Percentiles rank a stretch among this genome's conserved stretches.
phyloP scores from a whole-genome alignment of 2,888 invertebrate species.

The Mesorhabditis spiculigera region DNA sequence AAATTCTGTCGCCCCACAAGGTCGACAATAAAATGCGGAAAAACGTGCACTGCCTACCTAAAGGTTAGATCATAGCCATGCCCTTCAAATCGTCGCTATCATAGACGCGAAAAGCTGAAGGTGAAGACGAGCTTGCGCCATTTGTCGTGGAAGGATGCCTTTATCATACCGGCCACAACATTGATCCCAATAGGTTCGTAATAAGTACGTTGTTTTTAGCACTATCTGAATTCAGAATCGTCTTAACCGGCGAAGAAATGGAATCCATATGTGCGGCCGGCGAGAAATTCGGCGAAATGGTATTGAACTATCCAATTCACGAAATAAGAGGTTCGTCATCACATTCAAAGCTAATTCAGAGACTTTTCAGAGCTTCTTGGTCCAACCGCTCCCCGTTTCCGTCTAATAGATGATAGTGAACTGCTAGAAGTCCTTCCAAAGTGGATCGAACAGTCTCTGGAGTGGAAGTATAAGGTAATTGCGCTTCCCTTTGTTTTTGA shows the following conservation, averaged over 20 bases:
- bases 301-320: background rate
- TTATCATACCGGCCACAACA: slow-evolving; percentile 36
- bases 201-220: background rate
- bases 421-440: background rate
- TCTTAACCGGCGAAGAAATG: background rate
- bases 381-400: slow-evolving; percentile 2
- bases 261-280: background rate
- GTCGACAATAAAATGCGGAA: slow-evolving; percentile 37
- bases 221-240: background rate
- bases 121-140: background rate
- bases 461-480: slow-evolving; percentile 1
- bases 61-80: slow-evolving; percentile 16
- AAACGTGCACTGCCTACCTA: slow-evolving; percentile 38
- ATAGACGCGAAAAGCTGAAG: background rate
- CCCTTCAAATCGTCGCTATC: background rate
- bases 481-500: background rate
- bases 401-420: background rate
- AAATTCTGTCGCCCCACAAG: slow-evolving; percentile 34
- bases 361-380: background rate
- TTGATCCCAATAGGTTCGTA: slow-evolving; percentile 23
- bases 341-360: background rate
- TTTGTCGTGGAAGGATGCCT: slow-evolving; percentile 30
- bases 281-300: background rate
- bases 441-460: background rate
- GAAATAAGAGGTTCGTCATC: background rate